phyloP scores from a whole-genome alignment of 2,888 invertebrate species.

The Pycnomerus fuliginosus region DNA sequence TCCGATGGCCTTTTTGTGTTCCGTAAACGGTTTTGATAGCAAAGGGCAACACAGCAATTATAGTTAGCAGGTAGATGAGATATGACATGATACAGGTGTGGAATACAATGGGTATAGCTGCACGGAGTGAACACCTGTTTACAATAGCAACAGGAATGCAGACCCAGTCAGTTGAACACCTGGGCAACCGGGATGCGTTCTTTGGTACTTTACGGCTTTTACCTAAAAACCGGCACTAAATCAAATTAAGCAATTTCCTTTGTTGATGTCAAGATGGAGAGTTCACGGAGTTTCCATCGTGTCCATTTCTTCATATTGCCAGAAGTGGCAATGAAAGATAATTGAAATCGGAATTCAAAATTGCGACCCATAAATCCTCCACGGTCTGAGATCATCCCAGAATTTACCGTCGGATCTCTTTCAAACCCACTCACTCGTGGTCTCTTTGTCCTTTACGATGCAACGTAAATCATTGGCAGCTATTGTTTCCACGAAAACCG shows the following conservation, averaged over 20 bases:
- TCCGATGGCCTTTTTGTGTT: constrained; percentile 7
- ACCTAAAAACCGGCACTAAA: constrained; percentile 12
- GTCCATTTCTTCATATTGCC: no score
- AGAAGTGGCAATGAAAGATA: no score
- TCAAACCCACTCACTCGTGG: constrained; percentile 10
- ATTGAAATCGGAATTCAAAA: no score
- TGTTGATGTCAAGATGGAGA: no score
- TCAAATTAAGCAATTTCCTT: no score
- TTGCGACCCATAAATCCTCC: no score
- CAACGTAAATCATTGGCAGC: constrained; percentile 30
- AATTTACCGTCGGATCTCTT: no score
- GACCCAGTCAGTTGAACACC: constrained; percentile 44
- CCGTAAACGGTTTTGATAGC: constrained; percentile 11
- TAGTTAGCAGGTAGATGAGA: constrained; percentile 45
- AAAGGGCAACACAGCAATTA: constrained; percentile 27
- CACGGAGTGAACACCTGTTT: constrained; percentile 42
- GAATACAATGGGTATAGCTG: constrained; percentile 37
- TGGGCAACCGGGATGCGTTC: constrained; percentile 35
- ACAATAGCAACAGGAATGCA: constrained; percentile 48
- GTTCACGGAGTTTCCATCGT: no score
- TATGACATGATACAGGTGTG: constrained; percentile 51
- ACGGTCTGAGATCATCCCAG: no score
- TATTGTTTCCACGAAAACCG: constrained; percentile 32
- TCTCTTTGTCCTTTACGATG: constrained; percentile 21
- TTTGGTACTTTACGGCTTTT: constrained; percentile 21